phyloP scores from a whole-genome alignment of 1,140 invertebrate species.

The Drosophila kikkawai region DNA sequence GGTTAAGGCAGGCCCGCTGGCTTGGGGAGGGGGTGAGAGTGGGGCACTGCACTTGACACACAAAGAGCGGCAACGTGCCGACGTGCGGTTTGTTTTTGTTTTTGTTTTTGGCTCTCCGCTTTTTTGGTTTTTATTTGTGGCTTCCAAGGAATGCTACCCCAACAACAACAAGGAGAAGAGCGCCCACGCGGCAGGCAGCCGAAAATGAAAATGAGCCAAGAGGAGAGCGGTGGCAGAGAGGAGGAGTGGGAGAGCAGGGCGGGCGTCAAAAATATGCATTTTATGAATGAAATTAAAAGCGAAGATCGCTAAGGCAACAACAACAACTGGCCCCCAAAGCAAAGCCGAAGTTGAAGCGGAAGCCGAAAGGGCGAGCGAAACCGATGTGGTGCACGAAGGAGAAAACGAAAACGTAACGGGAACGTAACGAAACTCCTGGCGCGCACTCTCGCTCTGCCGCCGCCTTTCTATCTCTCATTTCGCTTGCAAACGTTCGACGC shows the following conservation, averaged over 20 bases:
- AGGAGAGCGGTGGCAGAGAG: background rate
- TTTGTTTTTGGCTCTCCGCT: conserved; percentile 15
- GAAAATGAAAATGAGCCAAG: conserved; percentile 46
- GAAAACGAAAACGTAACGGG: conserved; percentile 9
- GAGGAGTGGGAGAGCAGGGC: background rate
- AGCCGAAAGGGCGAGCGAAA: background rate
- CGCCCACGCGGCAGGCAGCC: conserved; percentile 11
- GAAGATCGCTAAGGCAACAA: conserved; percentile 46
- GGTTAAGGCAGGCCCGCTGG: background rate
- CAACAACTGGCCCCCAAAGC: conserved; percentile 3
- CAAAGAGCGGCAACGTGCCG: conserved; percentile 49
- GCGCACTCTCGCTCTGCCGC: conserved; percentile 11
- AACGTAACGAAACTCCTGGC: conserved; percentile 28
- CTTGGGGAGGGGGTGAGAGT: background rate
- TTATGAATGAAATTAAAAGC: conserved; percentile 77
- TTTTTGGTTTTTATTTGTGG: conserved; percentile 18
- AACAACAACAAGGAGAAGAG: conserved; percentile 14
- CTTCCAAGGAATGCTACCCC: conserved; percentile 16
- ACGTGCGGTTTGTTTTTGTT: conserved; percentile 47
- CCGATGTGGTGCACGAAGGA: conserved; percentile 9
- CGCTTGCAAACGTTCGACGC: conserved; percentile 75
- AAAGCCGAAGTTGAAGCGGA: conserved; percentile 12
- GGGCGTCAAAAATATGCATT: conserved; percentile 34
- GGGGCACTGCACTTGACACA: conserved; percentile 43
- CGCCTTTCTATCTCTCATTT: conserved; percentile 55